Base-by-base conservation (phyloP, 2,113 vertebrate species). In the Panurus biarmicus region DNA sequence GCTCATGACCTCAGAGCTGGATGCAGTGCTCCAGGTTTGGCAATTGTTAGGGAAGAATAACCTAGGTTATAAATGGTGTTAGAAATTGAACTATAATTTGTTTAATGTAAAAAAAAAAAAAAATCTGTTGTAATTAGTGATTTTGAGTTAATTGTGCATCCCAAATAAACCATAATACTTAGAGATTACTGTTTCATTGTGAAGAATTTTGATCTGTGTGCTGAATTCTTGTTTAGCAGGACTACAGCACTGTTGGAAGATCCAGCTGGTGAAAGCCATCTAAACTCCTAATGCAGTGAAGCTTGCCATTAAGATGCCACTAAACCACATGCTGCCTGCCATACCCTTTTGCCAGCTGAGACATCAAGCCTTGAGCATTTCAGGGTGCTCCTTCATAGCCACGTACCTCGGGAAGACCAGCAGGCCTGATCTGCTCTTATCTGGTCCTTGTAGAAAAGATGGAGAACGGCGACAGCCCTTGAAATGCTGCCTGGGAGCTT, bases 321-420 rank as follows among this genome's bases (percentile, higher is more conserved):
- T 90, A 65, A 90, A 35, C 24, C 10, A 5, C 0, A 0, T 23
- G 31, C 58, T 61, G 45, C 54, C 45, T 75, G 58, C 66, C 28
- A 15, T 48, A 57, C 31, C 31, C 0, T 2, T 85, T 61, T 76
- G 50, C 54, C 70, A 38, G 50, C 24, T 73, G 57, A 58, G 64
- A 58, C 58, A 62, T 26, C 72, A 71, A 38, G 18, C 33, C 47
- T 35, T 33, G 72, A 57, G 42, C 78, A 24, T 70, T 79, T 84
- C 57, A 50, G 69, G 22, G 9, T 35, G 24, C 20, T 74, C 48
- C 47, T 81, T 84, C 42, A 45, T 5, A 73, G 40, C 45, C 42
- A 12, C 0, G 0, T 45, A 80, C 28, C 24, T 81, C 1, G 0
- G 18, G 33, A 47, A 70, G 23, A 62, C 44, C 38, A 47, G 14